Evolutionary conservation across 1,140 invertebrate species (phyloP), one percentile per base, ranked within the genome.

Genomic region (Bombus terrestris): DNA sequence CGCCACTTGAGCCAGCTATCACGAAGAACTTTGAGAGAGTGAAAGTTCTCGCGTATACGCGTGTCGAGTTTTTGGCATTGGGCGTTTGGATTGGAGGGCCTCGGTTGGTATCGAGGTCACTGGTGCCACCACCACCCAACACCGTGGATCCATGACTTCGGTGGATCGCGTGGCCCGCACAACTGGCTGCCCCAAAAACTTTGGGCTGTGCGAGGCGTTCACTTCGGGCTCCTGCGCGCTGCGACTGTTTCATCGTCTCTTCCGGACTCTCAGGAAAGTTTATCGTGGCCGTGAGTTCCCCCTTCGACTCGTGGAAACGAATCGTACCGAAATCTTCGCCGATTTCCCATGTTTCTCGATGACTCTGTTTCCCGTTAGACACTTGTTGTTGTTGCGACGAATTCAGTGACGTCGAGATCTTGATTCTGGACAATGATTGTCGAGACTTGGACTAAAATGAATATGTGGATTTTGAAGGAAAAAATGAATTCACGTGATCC

Each of bases 71-170:
- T 95, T 95, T 94, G 93, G 94, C 94, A 94, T 94, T 95, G 93
- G 92, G 89, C 90, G 80, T 93, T 92, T 90, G 92, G 93, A 94
- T 94, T 93, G 93, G 93, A 91, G 92, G 93, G 92, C 88, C 92
- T 90, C 91, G 92, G 86, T 88, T 92, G 78, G 88, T 94, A 95
- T 95, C 94, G 94, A 95, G 94, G 94, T 94, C 94, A 95, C 90
- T 91, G 92, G 89, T 94, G 92, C 94, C 93, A 94, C 94, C 93
- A 95, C 94, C 91, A 91, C 92, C 90, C 83, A 57, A 83, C 81
- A 59, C 1, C 71, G 78, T 84, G 86, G 88, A 92, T 90, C 90
- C 86, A 90, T 87, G 80, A 84, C 81, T 89, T 87, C 83, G 90
- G 83, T 86, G 84, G 86, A 88, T 92, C 92, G 93, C 91, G 91